Conservation (phyloP, 2,888 invertebrate species). For the Drosophila recens region DNA sequence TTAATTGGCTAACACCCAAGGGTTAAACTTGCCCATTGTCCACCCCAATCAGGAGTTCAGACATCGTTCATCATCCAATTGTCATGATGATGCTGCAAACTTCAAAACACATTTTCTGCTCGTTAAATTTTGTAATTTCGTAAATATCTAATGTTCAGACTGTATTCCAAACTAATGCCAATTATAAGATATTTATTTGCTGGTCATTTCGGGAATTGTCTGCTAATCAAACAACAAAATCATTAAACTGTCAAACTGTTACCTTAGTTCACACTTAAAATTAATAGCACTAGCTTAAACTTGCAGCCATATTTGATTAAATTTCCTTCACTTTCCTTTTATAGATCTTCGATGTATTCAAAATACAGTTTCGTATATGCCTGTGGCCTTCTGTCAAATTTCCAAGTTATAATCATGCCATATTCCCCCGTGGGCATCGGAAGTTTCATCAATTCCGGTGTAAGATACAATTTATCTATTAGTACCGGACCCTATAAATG, state of each 20-base stretch:
- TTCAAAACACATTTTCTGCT: constrained; percentile 76
- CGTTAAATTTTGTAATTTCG: constrained; percentile 62
- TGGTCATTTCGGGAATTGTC: constrained; percentile 51
- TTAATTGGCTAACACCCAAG: constrained; percentile 72
- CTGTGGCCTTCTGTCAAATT: background rate
- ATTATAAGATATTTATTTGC: constrained; percentile 26
- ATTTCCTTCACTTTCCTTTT: background rate
- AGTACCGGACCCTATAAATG: constrained; percentile 9
- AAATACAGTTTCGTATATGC: constrained; percentile 10
- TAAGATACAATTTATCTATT: constrained; percentile 3
- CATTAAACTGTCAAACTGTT: constrained; percentile 8
- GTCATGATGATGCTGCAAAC: constrained; percentile 62
- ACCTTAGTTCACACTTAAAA: background rate
- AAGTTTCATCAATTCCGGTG: constrained; percentile 1
- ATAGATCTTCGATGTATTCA: constrained; percentile 9
- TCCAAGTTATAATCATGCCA: background rate
- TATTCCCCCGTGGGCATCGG: constrained; percentile 21
- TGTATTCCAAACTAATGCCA: constrained; percentile 27
- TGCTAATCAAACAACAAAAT: constrained; percentile 13
- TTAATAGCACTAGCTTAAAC: background rate
- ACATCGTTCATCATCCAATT: constrained; percentile 37
- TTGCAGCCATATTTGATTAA: background rate
- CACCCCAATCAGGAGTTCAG: constrained; percentile 29
- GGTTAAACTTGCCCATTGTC: constrained; percentile 53
- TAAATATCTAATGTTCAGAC: constrained; percentile 34